These are phyloP conservation scores for Temnothorax ravouxi DNA, from an alignment of 2,888 invertebrate species.

Conservation along the genomic window DNA sequence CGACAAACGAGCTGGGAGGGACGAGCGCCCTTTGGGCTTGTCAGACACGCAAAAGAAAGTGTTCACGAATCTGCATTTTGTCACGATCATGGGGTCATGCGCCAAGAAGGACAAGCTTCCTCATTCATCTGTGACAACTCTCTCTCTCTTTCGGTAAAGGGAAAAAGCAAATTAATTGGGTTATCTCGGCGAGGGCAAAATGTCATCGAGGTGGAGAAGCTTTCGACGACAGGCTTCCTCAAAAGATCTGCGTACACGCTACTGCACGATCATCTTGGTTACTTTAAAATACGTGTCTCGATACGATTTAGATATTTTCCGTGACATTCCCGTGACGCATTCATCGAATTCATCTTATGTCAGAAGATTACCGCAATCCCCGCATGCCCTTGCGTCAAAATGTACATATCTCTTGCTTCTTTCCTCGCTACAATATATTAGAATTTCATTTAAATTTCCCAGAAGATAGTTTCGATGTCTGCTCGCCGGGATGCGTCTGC, in stretches of 20 bases:
- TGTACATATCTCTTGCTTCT: not conserved
- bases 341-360: not conserved
- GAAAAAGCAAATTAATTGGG: conserved; percentile 73
- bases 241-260: conserved; percentile 1
- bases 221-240: conserved; percentile 38
- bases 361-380: not conserved
- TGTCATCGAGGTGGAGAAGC: conserved; percentile 59
- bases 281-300: not conserved
- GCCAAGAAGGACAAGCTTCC: conserved; percentile 54
- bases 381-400: not conserved
- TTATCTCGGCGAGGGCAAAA: conserved; percentile 68
- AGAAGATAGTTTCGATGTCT: conserved; percentile 1
- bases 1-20: conserved; percentile 61
- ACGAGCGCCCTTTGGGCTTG: conserved; percentile 36
- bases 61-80: conserved; percentile 71
- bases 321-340: too few relatives aligned
- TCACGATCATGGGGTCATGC: conserved; percentile 52
- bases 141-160: conserved; percentile 55
- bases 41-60: conserved; percentile 61
- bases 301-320: not conserved
- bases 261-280: not conserved
- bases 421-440: conserved; percentile 11
- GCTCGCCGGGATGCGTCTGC: not conserved
- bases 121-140: conserved; percentile 72
- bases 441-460: conserved; percentile 29